Evolutionary conservation across 37 sponge, comb jelly and placozoan species (phyloP), one percentile per base, ranked within the genome.

Genomic region (Petrosia ficiformis): DNA sequence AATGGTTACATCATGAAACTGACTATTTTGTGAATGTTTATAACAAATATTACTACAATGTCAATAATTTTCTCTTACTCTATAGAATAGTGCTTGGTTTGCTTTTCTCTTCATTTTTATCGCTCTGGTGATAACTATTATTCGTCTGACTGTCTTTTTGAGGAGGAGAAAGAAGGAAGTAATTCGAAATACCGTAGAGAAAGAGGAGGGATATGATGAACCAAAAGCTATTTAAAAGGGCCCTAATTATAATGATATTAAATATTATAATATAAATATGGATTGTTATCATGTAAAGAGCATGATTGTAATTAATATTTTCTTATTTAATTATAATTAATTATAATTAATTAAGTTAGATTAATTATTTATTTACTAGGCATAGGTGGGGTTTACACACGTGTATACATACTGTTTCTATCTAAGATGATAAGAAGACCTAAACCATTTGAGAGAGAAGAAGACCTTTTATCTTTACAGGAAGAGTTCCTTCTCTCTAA

Each of bases 391-490:
- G n/a, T n/a, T n/a, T n/a, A n/a, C n/a, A n/a, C n/a, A n/a, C n/a
- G n/a, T n/a, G n/a, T n/a, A n/a, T n/a, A n/a, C n/a, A n/a, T n/a
- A n/a, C n/a, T n/a, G n/a, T n/a, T n/a, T n/a, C n/a, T n/a, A n/a
- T n/a, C n/a, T 5, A 61, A 26, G 42, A 91, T 91, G 88, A 64
- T 68, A 4, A 41, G 80, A 16, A 80, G 94, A 56, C 94, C 94
- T n/a, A 71, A 69, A 43, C 77, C 74, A 5, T 68, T 66, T n/a
- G 94, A 93, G 30, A 86, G 78, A 4, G 94, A 93, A 68, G 83
- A 85, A 30, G 94, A 93, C 44, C 65, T 93, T 1, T 83, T 93
- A 22, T 65, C 73, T 2, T 80, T 79, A 30, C 94, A 93, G 68
- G 82, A 85, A 38, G 73, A 57, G 42, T 93, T 93, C 63, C 54